Base-by-base conservation (phyloP, 1,140 invertebrate species). In the Heliconius hewitsoni region DNA sequence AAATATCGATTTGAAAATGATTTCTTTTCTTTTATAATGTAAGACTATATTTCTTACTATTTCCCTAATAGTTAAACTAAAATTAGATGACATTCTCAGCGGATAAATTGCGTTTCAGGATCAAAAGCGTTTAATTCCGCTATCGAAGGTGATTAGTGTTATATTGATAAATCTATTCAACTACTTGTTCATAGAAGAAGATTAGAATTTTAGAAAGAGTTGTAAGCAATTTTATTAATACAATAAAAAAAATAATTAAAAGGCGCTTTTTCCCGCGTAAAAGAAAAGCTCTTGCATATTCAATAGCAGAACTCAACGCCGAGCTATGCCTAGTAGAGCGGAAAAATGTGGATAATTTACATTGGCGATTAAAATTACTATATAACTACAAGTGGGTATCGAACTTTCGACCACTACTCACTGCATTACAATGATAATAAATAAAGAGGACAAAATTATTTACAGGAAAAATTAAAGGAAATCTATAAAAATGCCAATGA, bases 131-230 rank as follows among this genome's bases (percentile, higher is more conserved):
- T 77, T 66, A 72, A 52, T 27, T 19, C 76, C 76, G 60, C 75
- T 19, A 70, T 77, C 76, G 76, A 34, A 66, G 23, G 76, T 76
- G 75, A 76, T 77, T 77, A 77, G 76, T 77, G 18, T 16, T 66
- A 16, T 27, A 27, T 52, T 52, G 23, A 66, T 66, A 66, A 27
- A 66, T 30, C 60, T 27, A 66, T 66, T 66, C 23, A 66, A 66
- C 9, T 27, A 27, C 27, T 30, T 30, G 27, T 60, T 60, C 19
- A 1, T 11, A 3, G 8, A 60, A 60, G n/a, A 60, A 8, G n/a
- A 27, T 23, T n/a, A 1, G 3, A 60, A 23, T 23, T 60, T n/a
- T 60, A 11, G 19, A 4, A 27, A 27, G 27, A 27, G 13, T 13
- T 66, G 4, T n/a, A 0, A 57, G n/a, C 9, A n/a, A 57, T 23